Evolutionary conservation across 2,113 vertebrate species (phyloP).

Genomic region (Stomatorhinus ivindoensis): DNA sequence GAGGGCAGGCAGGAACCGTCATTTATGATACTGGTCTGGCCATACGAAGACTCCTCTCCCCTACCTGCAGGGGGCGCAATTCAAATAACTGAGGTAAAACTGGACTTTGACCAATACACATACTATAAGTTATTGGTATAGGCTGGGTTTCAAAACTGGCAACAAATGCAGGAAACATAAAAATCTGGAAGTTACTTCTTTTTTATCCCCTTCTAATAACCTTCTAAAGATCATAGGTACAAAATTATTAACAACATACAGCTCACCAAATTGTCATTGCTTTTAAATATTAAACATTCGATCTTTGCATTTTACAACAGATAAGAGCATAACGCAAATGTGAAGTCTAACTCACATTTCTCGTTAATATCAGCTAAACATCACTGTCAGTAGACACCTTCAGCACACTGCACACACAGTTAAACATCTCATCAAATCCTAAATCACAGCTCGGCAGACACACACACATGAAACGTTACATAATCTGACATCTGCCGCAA

Average conservation of each 20-base stretch:
- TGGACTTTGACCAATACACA: neutral
- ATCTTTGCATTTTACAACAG: neutral
- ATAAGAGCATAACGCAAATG: neutral
- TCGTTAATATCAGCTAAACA: neutral
- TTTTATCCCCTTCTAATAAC: neutral
- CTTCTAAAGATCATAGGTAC: neutral
- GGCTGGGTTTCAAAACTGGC: neutral
- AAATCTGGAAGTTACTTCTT: neutral
- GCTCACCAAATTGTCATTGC: neutral
- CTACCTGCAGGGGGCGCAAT: neutral
- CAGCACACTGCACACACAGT: neutral
- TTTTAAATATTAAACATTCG: neutral
- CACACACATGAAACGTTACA: neutral
- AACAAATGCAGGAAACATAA: neutral
- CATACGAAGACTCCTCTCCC: neutral
- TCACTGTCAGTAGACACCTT: neutral
- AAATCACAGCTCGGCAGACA: neutral
- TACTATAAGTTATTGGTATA: neutral
- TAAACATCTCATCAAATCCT: neutral
- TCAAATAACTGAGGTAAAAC: neutral
- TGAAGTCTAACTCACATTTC: neutral
- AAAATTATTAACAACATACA: neutral
- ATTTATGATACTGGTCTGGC: neutral
- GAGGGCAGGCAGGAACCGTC: neutral
- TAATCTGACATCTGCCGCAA: conserved; percentile 1